These are phyloP conservation scores for Lottia gigantea DNA, from an alignment of 2,888 invertebrate genomes.

Conservation along the genomic window DNA sequence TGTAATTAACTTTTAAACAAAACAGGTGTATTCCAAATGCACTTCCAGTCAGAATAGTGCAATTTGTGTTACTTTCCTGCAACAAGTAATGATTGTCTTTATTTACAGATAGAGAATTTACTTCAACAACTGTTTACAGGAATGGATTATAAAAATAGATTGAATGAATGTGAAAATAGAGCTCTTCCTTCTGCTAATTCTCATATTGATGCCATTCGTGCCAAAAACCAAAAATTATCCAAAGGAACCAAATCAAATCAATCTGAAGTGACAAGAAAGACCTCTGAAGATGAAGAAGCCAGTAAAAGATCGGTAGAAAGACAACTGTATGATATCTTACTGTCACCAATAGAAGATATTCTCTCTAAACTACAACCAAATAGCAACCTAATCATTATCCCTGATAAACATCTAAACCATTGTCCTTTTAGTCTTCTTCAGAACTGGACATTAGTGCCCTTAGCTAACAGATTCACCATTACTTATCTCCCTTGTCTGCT, in stretches of 20 bases:
- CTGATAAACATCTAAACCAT: constrained; percentile 56
- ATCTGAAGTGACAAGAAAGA: constrained; percentile 21
- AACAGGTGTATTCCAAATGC: too few relatives aligned
- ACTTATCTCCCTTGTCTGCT: constrained; percentile 57
- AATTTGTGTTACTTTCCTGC: too few relatives aligned
- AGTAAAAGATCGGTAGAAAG: constrained; percentile 43
- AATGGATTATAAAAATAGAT: constrained; percentile 34
- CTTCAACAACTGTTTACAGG: constrained; percentile 37
- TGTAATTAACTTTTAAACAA: too few relatives aligned
- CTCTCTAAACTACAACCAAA: constrained; percentile 47
- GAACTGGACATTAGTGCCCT: constrained; percentile 44
- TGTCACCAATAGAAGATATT: constrained; percentile 60
- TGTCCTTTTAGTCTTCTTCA: constrained; percentile 58
- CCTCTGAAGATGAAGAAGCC: constrained; percentile 21
- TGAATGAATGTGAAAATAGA: constrained; percentile 51
- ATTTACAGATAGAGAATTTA: constrained; percentile 40
- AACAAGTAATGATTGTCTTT: too few relatives aligned
- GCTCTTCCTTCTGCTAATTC: constrained; percentile 47
- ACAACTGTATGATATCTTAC: constrained; percentile 54
- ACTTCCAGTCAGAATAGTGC: too few relatives aligned
- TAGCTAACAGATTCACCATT: constrained; percentile 47
- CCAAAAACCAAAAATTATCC: constrained; percentile 38
- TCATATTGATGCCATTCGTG: constrained; percentile 37
- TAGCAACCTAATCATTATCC: constrained; percentile 56
- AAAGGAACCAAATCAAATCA: constrained; percentile 21